Conservation (phyloP, 2,797 vertebrate genomes). For the Eidolon dupreanum region DNA sequence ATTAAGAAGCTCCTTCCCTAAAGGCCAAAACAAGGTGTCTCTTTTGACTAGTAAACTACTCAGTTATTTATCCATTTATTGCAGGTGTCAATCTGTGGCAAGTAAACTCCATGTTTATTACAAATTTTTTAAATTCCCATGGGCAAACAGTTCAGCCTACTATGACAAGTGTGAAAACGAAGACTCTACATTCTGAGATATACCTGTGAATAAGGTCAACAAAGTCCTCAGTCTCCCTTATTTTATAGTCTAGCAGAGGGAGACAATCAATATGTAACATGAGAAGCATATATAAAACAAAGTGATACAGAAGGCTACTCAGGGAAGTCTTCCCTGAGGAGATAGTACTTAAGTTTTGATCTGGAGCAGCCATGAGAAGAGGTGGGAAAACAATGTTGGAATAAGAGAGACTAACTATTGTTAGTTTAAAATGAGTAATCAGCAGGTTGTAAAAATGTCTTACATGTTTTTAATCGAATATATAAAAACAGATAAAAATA, state of each 20-base stretch:
- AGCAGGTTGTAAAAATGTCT: not conserved
- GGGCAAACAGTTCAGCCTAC: not conserved
- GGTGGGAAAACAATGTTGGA: not conserved
- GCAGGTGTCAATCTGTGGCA: not conserved
- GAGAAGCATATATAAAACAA: not conserved
- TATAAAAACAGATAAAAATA: not conserved
- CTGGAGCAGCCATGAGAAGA: not conserved
- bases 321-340: not conserved
- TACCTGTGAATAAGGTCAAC: not conserved
- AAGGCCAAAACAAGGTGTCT: not conserved
- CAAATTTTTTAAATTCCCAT: not conserved
- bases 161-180: not conserved
- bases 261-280: not conserved
- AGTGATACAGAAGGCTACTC: not conserved
- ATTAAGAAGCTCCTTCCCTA: not conserved
- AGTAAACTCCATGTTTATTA: not conserved
- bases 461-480: not conserved
- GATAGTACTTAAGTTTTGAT: not conserved
- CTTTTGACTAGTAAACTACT: not conserved
- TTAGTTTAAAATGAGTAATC: not conserved
- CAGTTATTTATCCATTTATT: not conserved
- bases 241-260: not conserved
- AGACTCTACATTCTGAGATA: not conserved
- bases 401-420: not conserved
- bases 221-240: not conserved